phyloP scores from a whole-genome alignment of 37 sponge, comb jelly and placozoan species.

The Geodia barretti region DNA sequence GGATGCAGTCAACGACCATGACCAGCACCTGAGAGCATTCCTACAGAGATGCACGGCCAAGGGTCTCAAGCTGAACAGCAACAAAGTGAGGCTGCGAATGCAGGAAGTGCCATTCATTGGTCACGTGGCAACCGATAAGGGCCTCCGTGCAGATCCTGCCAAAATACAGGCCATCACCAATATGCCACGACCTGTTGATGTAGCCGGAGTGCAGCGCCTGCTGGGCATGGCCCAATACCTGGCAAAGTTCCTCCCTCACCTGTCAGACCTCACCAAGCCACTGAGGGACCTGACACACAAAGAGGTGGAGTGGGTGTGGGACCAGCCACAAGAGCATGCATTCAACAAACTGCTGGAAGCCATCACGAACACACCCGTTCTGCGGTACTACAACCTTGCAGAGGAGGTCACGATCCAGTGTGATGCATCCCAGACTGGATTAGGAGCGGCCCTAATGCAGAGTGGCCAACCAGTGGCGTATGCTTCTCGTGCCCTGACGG shows the following conservation, averaged over 20 bases:
- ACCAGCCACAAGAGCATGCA: conserved; percentile 26
- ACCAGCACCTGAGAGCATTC: conserved; percentile 33
- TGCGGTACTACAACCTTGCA: conserved; percentile 38
- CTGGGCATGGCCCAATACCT: conserved; percentile 55
- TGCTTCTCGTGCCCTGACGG: conserved; percentile 38
- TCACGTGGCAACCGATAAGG: conserved; percentile 40
- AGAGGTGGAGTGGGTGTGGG: conserved; percentile 44
- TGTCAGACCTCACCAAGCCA: conserved; percentile 36
- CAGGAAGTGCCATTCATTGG: conserved; percentile 55
- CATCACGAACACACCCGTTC: conserved; percentile 39
- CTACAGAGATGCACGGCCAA: conserved; percentile 15
- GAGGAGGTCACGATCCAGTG: conserved; percentile 27
- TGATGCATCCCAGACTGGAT: conserved; percentile 51
- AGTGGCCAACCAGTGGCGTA: conserved; percentile 54
- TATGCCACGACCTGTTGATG: conserved; percentile 57
- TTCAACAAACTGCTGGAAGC: conserved; percentile 26
- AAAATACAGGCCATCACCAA: conserved; percentile 49
- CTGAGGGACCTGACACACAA: conserved; percentile 43
- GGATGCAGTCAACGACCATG: conserved; percentile 18
- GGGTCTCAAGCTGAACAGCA: conserved; percentile 20
- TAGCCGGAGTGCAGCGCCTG: conserved; percentile 36
- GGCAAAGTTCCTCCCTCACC: conserved; percentile 48
- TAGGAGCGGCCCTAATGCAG: conserved; percentile 30
- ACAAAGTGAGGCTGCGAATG: conserved; percentile 30
- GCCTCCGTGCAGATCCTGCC: conserved; percentile 48